These are phyloP conservation scores for Crepidodera aurea DNA, from an alignment of 2,888 invertebrate genomes.

Conservation along the genomic window DNA sequence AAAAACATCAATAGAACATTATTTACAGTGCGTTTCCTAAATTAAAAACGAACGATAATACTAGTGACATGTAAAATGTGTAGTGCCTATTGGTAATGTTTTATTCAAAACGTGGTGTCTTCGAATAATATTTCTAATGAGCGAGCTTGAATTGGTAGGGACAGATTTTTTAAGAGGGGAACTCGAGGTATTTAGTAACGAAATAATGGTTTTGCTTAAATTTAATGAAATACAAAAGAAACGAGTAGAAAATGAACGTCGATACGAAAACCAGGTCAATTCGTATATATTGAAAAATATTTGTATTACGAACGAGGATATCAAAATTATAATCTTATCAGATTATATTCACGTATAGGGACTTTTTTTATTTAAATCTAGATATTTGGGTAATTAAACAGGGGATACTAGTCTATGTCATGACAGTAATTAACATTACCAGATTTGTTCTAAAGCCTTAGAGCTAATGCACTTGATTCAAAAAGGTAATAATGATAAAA, in stretches of 20 bases:
- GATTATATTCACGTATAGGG: no score
- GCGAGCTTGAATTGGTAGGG: slow-evolving; percentile 25
- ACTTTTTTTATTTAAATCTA: no score
- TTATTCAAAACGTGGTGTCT: background rate
- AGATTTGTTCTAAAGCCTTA: no score
- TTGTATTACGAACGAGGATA: no score
- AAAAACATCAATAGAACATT: background rate
- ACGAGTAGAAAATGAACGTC: background rate
- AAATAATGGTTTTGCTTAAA: slow-evolving; percentile 8
- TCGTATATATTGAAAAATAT: no score
- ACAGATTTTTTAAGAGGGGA: background rate
- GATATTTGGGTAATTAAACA: no score
- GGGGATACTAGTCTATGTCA: no score
- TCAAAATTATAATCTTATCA: no score
- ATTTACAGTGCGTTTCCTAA: background rate
- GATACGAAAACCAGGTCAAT: background rate
- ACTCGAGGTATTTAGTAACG: slow-evolving; percentile 7
- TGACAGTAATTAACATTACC: no score
- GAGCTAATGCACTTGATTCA: no score
- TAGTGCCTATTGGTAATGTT: background rate
- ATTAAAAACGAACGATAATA: slow-evolving; percentile 1
- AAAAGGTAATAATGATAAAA: no score
- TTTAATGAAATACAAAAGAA: background rate
- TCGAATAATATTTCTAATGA: slow-evolving; percentile 10
- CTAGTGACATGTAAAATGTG: slow-evolving; percentile 16